Evolutionary conservation across 1,140 invertebrate species (phyloP).

Genomic region (Dendroctonus valens): DNA sequence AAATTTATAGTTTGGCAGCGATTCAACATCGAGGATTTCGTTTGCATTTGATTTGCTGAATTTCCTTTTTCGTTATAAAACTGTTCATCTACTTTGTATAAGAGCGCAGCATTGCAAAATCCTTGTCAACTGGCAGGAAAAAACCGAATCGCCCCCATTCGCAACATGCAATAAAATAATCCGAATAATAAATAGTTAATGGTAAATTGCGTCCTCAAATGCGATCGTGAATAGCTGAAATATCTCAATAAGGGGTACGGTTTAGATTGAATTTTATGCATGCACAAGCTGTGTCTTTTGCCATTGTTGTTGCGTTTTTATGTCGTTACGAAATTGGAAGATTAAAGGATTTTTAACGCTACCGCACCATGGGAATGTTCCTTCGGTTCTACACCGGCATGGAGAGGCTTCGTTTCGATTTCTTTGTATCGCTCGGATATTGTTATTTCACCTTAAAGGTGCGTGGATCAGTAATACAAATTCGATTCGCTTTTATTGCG

Average conservation of each 20-base stretch:
- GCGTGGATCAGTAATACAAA: too few relatives aligned
- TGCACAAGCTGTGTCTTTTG: conserved; percentile 18
- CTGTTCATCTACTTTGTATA: too few relatives aligned
- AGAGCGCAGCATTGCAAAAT: too few relatives aligned
- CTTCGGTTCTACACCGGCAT: neutral
- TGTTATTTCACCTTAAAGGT: too few relatives aligned
- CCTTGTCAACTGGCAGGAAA: too few relatives aligned
- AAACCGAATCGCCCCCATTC: too few relatives aligned
- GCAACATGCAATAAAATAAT: too few relatives aligned
- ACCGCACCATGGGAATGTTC: conserved; percentile 4
- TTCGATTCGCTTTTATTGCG: too few relatives aligned
- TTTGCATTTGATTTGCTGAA: too few relatives aligned
- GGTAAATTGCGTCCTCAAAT: conserved; percentile 10
- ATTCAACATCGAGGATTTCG: too few relatives aligned
- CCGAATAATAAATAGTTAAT: conserved; percentile 7
- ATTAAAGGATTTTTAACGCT: conserved; percentile 21
- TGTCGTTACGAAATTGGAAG: conserved; percentile 20
- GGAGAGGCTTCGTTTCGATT: conserved; percentile 16
- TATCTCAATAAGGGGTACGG: conserved; percentile 26
- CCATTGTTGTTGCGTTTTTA: conserved; percentile 22
- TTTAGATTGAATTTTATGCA: conserved; percentile 26
- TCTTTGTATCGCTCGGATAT: conserved; percentile 2
- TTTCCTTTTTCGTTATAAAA: too few relatives aligned
- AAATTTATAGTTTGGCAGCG: too few relatives aligned
- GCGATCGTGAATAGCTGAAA: conserved; percentile 25